Evolutionary conservation across 2,113 vertebrate genomes (phyloP).

Genomic region (Brachyhypopomus gauderio): DNA sequence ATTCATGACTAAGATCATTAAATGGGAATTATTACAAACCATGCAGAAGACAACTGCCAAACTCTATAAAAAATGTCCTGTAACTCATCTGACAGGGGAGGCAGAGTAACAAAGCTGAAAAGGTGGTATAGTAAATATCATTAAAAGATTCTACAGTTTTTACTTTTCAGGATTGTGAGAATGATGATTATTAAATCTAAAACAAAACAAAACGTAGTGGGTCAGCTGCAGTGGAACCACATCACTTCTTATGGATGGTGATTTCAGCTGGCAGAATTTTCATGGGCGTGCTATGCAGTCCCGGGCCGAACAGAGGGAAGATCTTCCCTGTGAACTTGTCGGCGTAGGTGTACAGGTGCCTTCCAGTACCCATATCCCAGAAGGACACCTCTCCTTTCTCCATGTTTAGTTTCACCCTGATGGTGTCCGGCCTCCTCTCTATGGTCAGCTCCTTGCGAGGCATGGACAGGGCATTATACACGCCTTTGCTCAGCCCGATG

Average conservation of each 20-base stretch:
- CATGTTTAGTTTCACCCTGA: constrained; percentile 69
- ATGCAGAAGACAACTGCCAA: too few relatives aligned
- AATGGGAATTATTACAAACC: too few relatives aligned
- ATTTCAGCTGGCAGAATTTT: constrained; percentile 63
- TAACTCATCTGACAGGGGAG: too few relatives aligned
- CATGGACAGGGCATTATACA: constrained; percentile 61
- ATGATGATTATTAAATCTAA: background rate
- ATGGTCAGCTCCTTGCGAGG: constrained; percentile 59
- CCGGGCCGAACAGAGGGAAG: constrained; percentile 78
- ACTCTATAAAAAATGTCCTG: too few relatives aligned
- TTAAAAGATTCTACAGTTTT: background rate
- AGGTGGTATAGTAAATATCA: too few relatives aligned
- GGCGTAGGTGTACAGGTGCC: constrained; percentile 68
- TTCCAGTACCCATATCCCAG: constrained; percentile 60
- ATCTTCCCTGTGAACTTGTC: constrained; percentile 69
- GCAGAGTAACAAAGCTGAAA: too few relatives aligned
- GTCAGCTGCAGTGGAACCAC: background rate
- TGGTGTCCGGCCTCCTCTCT: constrained; percentile 58
- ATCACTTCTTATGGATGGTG: constrained; percentile 59
- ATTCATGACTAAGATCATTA: too few relatives aligned
- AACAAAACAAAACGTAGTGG: background rate
- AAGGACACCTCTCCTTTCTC: constrained; percentile 73
- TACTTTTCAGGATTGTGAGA: background rate
- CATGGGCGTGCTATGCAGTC: constrained; percentile 68
- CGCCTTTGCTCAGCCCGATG: constrained; percentile 71